Evolutionary conservation across 2,888 invertebrate genomes (phyloP).

Genomic region (Drosophila stalkeri): DNA sequence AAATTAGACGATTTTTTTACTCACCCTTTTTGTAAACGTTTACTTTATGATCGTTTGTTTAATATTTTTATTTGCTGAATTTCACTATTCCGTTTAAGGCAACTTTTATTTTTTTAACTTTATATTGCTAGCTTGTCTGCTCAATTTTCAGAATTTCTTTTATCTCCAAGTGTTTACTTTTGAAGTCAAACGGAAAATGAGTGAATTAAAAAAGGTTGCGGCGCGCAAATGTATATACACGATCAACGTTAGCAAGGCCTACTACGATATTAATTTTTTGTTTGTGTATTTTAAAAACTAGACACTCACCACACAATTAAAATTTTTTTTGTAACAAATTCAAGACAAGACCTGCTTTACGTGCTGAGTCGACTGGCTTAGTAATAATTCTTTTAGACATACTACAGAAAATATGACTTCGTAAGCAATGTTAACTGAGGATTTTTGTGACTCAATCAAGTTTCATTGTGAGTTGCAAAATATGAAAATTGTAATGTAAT

Average conservation of each 20-base stretch:
- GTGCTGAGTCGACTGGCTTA: slow-evolving; percentile 58
- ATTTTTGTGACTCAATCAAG: not conserved
- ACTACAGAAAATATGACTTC: slow-evolving; percentile 10
- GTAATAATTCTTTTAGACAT: slow-evolving; percentile 5
- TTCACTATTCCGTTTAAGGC: slow-evolving; percentile 4
- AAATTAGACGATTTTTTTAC: slow-evolving; percentile 16
- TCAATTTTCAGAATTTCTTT: slow-evolving; percentile 28
- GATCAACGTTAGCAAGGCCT: slow-evolving; percentile 21
- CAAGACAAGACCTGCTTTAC: slow-evolving; percentile 51
- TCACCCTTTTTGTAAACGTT: slow-evolving; percentile 36
- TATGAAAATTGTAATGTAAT: not conserved
- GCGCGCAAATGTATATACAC: slow-evolving; percentile 2
- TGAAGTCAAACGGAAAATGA: slow-evolving; percentile 47
- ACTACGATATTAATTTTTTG: slow-evolving; percentile 13
- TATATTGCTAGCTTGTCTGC: slow-evolving; percentile 11
- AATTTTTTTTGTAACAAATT: slow-evolving; percentile 44
- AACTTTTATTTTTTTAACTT: slow-evolving; percentile 6
- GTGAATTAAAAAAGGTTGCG: not conserved
- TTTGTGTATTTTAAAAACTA: slow-evolving; percentile 2
- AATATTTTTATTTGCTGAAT: not conserved
- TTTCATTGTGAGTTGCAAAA: slow-evolving; percentile 13
- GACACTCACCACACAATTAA: slow-evolving; percentile 50
- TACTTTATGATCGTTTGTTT: slow-evolving; percentile 11
- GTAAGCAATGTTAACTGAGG: slow-evolving; percentile 19
- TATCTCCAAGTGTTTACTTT: slow-evolving; percentile 36